Base-by-base conservation (phyloP, 2,888 invertebrate species). In the Carabus problematicus region DNA sequence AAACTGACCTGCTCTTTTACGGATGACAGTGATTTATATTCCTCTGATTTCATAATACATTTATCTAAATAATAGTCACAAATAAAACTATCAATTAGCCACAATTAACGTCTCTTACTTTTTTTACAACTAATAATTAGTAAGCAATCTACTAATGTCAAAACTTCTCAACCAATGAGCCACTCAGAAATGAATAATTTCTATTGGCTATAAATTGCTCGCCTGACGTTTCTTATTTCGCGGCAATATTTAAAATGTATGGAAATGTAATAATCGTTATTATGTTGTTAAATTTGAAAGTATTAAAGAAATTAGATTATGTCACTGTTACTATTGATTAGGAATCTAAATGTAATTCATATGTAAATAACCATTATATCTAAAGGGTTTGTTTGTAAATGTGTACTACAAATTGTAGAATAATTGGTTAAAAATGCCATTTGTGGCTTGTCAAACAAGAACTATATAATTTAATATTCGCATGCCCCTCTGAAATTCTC, bases 401-500 rank as follows among this genome's bases (percentile, higher is more conserved):
- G 6, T 6, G 6, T 29, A 29, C 6, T 29, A 29, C 6, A 29
- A 29, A 29, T 29, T 29, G 29, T 29, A 29, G 29, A 29, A 29
- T 2, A 29, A 29, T 29, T 29, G 2, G 29, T 29, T 29, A 29
- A 29, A 29, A 29, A 29, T 29, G 29, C 6, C 29, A 29, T 29
- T 29, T 29, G 6, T 29, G 29, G 6, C 29, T 29, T 29, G 29
- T 29, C 29, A 29, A 29, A 29, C 29, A 29, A 29, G 29, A 29
- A 29, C 11, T 45, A 45, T 55, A 64, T 64, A 64, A 64, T 64
- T 56, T 66, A 58, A 66, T 66, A 66, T 58, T 47, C 45, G 66
- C 58, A 66, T 66, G 49, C 59, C 43, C 49, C 18, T 18, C 8
- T 39, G 73, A 72, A 70, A 73, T 72, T 73, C 72, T 72, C 72